These are phyloP conservation scores for Eretmochelys imbricata DNA, from an alignment of 2,113 vertebrate genomes.

Conservation along the genomic window DNA sequence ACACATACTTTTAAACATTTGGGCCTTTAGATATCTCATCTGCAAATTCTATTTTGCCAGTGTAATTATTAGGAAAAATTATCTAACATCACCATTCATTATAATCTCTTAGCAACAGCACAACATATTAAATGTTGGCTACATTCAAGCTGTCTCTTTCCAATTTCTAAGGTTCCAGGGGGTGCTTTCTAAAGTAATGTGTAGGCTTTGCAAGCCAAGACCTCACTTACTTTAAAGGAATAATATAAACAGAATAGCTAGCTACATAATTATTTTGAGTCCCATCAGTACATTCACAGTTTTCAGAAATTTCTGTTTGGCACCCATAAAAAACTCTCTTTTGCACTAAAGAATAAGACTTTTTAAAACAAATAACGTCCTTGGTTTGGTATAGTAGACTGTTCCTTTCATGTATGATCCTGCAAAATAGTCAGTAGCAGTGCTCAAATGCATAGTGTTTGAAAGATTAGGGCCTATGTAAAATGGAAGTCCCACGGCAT, in stretches of 20 bases:
- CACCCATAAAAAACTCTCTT: background rate
- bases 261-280: background rate
- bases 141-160: conserved; percentile 37
- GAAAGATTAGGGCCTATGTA: accelerated
- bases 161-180: conserved; percentile 55
- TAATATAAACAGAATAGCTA: background rate
- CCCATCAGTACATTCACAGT: background rate
- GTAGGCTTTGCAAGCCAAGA: background rate
- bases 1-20: background rate
- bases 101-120: conserved; percentile 43
- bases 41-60: conserved; percentile 40
- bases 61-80: conserved; percentile 48
- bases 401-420: accelerated
- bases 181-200: background rate
- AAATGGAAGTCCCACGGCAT: background rate
- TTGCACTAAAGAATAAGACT: accelerated
- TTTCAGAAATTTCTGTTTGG: background rate
- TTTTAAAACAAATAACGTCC: background rate
- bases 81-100: conserved; percentile 32
- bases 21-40: background rate
- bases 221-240: accelerated
- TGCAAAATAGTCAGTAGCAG: accelerated
- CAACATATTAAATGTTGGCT: conserved; percentile 36
- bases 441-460: accelerated
- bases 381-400: accelerated